Base-by-base conservation (phyloP, 2,797 vertebrate species). In the Gymnodraco acuticeps region DNA sequence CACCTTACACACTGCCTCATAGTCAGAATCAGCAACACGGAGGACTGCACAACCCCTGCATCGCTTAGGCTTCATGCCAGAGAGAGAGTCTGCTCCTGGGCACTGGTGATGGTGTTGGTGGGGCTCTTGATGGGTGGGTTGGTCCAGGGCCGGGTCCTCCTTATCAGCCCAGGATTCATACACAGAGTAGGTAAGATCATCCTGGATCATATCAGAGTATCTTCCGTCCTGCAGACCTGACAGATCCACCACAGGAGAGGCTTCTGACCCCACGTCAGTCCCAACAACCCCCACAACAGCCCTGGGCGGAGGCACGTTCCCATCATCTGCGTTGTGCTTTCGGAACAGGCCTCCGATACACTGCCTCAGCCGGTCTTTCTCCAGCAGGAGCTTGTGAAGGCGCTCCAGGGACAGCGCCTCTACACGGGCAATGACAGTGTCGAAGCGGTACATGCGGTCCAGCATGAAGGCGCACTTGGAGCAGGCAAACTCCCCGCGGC, bases 381-480 rank as follows among this genome's bases (percentile, higher is more conserved):
- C 97, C 88, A 95, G 92, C 80, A 99, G 94, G 72, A 99, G 95
- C 79, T 95, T 96, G 77, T 97, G 97, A 70, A 98, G 84, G 4
- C 96, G 95, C 85, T 97, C 96, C 5, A 98, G 93, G 1, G 96
- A 97, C 70, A 97, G 94, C 0, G 96, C 96, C 81, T 96, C 96
- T 67, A 97, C 95, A 1, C 96, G 94, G 0, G 95, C 96, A 0
- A 96, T 95, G 62, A 97, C 96, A 0, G 96, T 96, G 80, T 92
- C 94, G 41, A 94, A 98, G 66, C 97, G 95, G 88, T 96, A 99
- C 94, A 99, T 94, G 58, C 97, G 96, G 77, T 99, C 97, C 79
- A 99, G 94, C 97, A 98, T 96, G 92, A 98, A 99, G 78, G 96
- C 86, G 70, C 98, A 99, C 88, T 99, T 99, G 89, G 97, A 96